Conservation (phyloP, 2,797 vertebrate species). For the Chaenodraco wilsoni region DNA sequence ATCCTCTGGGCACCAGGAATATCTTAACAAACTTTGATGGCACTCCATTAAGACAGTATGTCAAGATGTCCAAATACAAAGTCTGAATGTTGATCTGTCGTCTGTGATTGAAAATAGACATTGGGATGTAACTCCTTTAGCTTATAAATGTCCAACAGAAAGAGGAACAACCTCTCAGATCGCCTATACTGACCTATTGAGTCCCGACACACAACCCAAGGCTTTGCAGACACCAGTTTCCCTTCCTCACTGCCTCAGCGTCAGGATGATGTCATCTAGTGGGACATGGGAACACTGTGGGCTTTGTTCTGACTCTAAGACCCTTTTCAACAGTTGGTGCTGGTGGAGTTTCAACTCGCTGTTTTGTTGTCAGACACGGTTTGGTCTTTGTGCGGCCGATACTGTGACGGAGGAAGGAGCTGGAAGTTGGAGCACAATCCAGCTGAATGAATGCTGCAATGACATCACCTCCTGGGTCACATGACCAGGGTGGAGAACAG, state of each 20-base stretch:
- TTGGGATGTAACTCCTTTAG: background rate
- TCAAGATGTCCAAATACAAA: background rate
- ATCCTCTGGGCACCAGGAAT: background rate
- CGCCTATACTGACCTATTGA: background rate
- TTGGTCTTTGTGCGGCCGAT: conserved; percentile 15
- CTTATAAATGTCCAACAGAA: background rate
- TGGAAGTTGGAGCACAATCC: conserved; percentile 33
- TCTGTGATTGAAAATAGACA: background rate
- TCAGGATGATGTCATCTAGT: conserved; percentile 27
- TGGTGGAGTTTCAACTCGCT: background rate
- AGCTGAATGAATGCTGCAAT: conserved; percentile 51
- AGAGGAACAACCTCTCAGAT: background rate
- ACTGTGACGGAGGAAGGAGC: conserved; percentile 9
- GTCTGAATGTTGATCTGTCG: background rate
- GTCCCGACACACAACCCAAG: background rate
- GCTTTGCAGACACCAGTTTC: background rate
- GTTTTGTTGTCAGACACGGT: too few relatives aligned
- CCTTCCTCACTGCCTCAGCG: conserved; percentile 2
- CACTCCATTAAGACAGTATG: background rate
- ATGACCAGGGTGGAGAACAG: conserved; percentile 35
- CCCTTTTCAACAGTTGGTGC: background rate
- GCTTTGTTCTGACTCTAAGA: conserved; percentile 33
- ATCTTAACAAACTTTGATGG: background rate
- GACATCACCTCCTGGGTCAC: conserved; percentile 71
- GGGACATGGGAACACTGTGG: conserved; percentile 26